Conservation (phyloP, 1,140 invertebrate species). For the Sminthurinus signatus region DNA sequence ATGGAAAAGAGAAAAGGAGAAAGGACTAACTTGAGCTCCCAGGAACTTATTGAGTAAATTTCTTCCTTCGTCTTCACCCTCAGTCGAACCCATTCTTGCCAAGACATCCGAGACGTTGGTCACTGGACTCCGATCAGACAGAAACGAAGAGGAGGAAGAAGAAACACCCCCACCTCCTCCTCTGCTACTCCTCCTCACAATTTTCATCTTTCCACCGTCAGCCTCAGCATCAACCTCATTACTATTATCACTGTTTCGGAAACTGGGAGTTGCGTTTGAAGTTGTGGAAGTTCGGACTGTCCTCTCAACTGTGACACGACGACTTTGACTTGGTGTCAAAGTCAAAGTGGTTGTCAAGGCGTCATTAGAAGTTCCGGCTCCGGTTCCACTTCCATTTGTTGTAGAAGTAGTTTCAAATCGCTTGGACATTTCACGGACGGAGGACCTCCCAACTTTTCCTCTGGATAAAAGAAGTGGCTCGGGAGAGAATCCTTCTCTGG, state of each 20-base stretch:
- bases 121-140: constrained; percentile 55
- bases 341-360: neutral
- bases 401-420: constrained; percentile 12
- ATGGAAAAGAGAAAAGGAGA: neutral
- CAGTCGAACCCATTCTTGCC: constrained; percentile 65
- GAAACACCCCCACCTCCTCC: neutral
- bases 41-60: constrained; percentile 70
- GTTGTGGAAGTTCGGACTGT: neutral
- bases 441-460: constrained; percentile 34
- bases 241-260: neutral
- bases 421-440: constrained; percentile 36
- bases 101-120: constrained; percentile 65
- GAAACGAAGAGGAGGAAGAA: constrained; percentile 19
- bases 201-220: neutral
- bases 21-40: constrained; percentile 57
- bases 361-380: constrained; percentile 8
- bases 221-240: neutral
- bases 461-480: constrained; percentile 23
- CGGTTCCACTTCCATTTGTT: too few relatives aligned
- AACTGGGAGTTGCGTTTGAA: neutral
- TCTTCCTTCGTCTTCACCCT: constrained; percentile 28
- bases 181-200: neutral
- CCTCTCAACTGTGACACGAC: neutral
- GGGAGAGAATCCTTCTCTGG: neutral
- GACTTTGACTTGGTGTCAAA: neutral